Base-by-base conservation (phyloP, 2,888 invertebrate genomes). In the Harpalus rubripes region DNA sequence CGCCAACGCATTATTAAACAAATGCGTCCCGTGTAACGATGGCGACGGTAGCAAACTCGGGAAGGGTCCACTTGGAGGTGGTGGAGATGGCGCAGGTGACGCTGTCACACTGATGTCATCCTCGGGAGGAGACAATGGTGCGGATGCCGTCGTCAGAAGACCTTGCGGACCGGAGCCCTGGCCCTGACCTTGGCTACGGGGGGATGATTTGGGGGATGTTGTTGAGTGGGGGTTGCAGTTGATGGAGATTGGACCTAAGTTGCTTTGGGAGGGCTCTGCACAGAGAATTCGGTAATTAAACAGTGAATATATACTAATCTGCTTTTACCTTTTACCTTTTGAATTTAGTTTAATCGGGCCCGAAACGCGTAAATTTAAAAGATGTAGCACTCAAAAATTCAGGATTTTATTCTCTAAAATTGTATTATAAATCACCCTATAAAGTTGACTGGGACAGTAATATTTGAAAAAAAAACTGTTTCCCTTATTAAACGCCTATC, bases 171-270 rank as follows among this genome's bases (percentile, higher is more conserved):
- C 32, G 1, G 32, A 5, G 6, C 32, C 32, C 32, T 32, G 32
- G 32, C 32, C 32, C 6, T 32, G 68, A 7, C 41, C 68, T 5
- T 89, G 88, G 85, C 89, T 89, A 39, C 89, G 91, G 0, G 93
- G 93, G 0, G 95, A 95, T 72, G 92, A 93, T 88, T 94, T 94
- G 0, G 95, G 95, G 86, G 95, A 95, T 22, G 95, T 95, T 63
- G 95, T 95, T 90, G 95, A 95, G 89, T 95, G 95, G 52, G 95
- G 94, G 88, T 91, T 89, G 88, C 91, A 91, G 88, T 90, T 91
- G 84, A 92, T 91, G 79, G 91, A 90, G 85, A 91, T 91, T 86
- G 91, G 92, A 26, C 91, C 91, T 79, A 92, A 86, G 0, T 91
- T 90, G 61, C 90, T 89, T 52, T 91, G 90, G 22, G 90, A 89